Percentiles rank a stretch among this genome's conserved stretches.
Evolutionary conservation across 2,888 invertebrate species (phyloP).

Genomic region (Agrochola litura): DNA sequence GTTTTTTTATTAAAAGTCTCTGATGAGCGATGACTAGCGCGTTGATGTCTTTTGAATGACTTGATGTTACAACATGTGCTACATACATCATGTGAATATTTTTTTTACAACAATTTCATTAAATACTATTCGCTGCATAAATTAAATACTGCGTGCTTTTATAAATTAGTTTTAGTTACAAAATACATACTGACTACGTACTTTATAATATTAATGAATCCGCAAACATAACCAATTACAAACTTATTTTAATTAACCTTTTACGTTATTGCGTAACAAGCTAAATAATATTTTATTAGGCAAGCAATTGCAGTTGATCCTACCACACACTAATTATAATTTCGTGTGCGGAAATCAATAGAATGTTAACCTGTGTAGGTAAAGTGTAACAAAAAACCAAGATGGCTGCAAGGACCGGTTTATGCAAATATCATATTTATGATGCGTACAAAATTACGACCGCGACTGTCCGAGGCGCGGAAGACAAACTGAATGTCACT

Average conservation of each 20-base stretch:
- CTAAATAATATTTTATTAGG: background rate
- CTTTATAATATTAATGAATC: constrained; percentile 31
- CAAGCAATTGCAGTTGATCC: background rate
- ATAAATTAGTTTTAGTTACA: constrained; percentile 18
- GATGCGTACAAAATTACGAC: constrained; percentile 67
- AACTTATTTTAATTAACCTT: constrained; percentile 30
- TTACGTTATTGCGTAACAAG: constrained; percentile 30
- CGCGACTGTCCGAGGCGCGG: constrained; percentile 69
- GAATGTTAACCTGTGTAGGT: constrained; percentile 57
- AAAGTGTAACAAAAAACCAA: constrained; percentile 67
- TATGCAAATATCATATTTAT: constrained; percentile 72
- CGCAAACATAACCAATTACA: constrained; percentile 11
- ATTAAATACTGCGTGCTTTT: background rate
- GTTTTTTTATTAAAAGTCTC: constrained; percentile 8
- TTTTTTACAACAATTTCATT: background rate
- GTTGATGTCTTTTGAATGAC: constrained; percentile 73
- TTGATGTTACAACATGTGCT: constrained; percentile 38
- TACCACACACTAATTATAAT: constrained; percentile 14
- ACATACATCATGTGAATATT: constrained; percentile 16
- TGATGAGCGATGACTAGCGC: constrained; percentile 58
- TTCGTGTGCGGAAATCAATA: constrained; percentile 32
- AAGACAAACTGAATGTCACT: constrained; percentile 86
- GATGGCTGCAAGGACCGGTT: constrained; percentile 79
- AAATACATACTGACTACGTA: constrained; percentile 14
- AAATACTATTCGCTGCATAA: background rate